These are phyloP conservation scores for Eubucco bourcierii DNA, from an alignment of 2,113 vertebrate genomes.

Conservation along the genomic window DNA sequence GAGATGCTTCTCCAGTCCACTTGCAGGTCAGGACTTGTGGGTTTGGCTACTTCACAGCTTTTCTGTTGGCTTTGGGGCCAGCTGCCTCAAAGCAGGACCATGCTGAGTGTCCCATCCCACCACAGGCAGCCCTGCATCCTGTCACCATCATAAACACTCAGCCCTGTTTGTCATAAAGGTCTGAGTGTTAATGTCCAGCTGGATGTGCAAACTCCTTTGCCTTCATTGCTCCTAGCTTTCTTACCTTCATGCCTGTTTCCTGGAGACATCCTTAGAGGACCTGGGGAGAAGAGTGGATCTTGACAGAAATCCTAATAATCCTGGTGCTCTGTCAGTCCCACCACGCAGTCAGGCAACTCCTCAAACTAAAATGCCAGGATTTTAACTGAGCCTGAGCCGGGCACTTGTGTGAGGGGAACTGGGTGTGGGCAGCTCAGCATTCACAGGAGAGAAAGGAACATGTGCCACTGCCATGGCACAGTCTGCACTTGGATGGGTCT, in stretches of 20 bases:
- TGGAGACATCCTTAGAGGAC: background rate
- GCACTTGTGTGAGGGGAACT: rapidly evolving
- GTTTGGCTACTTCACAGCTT: background rate
- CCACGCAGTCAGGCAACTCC: background rate
- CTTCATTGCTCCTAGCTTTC: background rate
- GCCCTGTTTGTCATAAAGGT: background rate
- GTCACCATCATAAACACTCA: background rate
- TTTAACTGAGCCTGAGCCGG: background rate
- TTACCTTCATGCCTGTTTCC: background rate
- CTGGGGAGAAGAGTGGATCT: background rate
- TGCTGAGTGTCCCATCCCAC: rapidly evolving
- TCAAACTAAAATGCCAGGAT: background rate
- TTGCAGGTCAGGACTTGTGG: background rate
- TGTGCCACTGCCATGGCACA: background rate
- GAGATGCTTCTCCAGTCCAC: background rate
- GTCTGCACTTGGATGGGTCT: background rate
- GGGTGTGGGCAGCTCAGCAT: background rate
- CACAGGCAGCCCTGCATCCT: rapidly evolving
- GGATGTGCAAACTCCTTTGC: background rate
- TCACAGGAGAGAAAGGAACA: background rate
- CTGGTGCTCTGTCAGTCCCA: background rate
- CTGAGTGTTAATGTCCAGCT: background rate
- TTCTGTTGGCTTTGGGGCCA: background rate
- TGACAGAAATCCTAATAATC: background rate
- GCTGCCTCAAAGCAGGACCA: background rate